Evolutionary conservation across 2,797 vertebrate species (phyloP).

Genomic region (Notolepis coatsorum): DNA sequence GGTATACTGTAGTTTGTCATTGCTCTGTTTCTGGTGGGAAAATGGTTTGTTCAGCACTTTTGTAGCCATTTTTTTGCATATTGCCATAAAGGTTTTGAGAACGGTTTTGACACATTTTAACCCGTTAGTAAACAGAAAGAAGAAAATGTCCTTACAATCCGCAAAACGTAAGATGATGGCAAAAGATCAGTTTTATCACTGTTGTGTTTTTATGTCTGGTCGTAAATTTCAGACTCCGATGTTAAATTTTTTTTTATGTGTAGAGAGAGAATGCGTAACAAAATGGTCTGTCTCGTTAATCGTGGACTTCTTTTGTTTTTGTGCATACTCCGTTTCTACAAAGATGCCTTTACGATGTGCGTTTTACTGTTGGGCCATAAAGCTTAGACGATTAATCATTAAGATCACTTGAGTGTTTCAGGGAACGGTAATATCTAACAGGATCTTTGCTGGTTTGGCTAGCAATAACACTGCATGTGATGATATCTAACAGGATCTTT

Average conservation of each 20-base stretch:
- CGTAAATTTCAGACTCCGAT: constrained; percentile 8
- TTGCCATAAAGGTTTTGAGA: constrained; percentile 70
- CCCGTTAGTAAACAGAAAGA: neutral
- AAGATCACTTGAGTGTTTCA: constrained; percentile 74
- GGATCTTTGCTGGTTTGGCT: constrained; percentile 49
- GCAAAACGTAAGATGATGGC: constrained; percentile 8
- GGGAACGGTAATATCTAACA: constrained; percentile 70
- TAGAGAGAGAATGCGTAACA: constrained; percentile 18
- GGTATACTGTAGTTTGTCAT: constrained; percentile 38
- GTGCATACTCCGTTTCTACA: constrained; percentile 9
- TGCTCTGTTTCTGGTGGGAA: constrained; percentile 55
- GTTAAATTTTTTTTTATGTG: neutral
- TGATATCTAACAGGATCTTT: constrained; percentile 45
- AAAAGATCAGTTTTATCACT: constrained; percentile 5
- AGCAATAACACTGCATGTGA: constrained; percentile 59
- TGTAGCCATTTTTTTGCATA: constrained; percentile 63
- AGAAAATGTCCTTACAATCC: neutral
- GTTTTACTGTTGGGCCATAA: constrained; percentile 81
- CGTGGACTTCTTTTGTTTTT: constrained; percentile 2
- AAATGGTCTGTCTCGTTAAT: constrained; percentile 15
- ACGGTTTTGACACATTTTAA: neutral
- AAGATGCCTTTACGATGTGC: constrained; percentile 65
- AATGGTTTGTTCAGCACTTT: constrained; percentile 60
- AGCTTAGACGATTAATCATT: constrained; percentile 75
- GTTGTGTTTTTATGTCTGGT: constrained; percentile 21